phyloP scores from a whole-genome alignment of 2,113 vertebrate genomes.

The Ranitomeya variabilis region DNA sequence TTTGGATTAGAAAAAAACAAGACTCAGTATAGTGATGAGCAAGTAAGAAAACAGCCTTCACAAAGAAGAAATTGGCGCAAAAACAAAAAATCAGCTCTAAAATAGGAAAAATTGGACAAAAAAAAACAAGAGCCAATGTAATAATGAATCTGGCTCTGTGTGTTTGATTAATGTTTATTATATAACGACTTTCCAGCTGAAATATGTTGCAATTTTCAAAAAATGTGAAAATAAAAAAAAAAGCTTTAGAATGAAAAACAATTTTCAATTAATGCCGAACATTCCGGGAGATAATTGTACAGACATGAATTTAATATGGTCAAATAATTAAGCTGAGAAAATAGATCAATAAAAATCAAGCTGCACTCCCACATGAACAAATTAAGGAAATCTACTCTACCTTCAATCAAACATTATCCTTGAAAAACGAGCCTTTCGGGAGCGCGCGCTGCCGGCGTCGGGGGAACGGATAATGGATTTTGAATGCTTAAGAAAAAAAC shows the following conservation, averaged over 20 bases:
- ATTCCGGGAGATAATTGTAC: constrained; percentile 65
- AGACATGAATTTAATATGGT: constrained; percentile 64
- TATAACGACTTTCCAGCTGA: neutral
- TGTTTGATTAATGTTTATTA: constrained; percentile 21
- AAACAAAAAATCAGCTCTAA: too few species aligned
- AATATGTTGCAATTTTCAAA: constrained; percentile 58
- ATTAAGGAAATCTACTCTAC: constrained; percentile 59
- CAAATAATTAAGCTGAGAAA: constrained; percentile 69
- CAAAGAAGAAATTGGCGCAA: too few species aligned
- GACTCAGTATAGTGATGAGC: too few species aligned
- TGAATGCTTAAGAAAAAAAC: constrained; percentile 50
- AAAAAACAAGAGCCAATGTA: too few species aligned
- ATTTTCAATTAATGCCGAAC: constrained; percentile 66
- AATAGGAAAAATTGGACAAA: too few species aligned
- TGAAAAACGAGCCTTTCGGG: constrained; percentile 59
- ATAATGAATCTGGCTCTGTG: too few species aligned
- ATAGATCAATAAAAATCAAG: constrained; percentile 60
- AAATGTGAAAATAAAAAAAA: constrained; percentile 53
- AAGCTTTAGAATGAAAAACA: constrained; percentile 64
- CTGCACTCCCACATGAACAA: constrained; percentile 59
- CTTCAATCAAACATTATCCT: constrained; percentile 62
- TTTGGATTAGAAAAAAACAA: too few species aligned
- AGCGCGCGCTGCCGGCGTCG: constrained; percentile 46
- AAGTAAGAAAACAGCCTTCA: too few species aligned
- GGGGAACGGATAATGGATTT: constrained; percentile 59